These are phyloP conservation scores for Pseudomugil gertrudae DNA, from an alignment of 2,797 vertebrate species.

Conservation along the genomic window DNA sequence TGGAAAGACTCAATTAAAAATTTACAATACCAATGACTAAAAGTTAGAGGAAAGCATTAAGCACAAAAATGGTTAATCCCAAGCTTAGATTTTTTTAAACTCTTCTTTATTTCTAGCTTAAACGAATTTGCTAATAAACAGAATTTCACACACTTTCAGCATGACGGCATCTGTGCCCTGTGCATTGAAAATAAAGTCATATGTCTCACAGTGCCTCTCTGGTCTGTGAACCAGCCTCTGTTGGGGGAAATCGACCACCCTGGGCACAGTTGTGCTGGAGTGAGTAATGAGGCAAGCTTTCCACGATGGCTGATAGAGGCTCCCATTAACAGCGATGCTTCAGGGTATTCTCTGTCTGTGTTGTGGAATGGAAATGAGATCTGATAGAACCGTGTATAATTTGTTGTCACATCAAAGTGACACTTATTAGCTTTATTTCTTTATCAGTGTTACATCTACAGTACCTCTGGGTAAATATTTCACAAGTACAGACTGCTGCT, in stretches of 20 bases:
- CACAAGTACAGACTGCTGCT: slow-evolving; percentile 41
- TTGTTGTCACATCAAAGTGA: slow-evolving; percentile 84
- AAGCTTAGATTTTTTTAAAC: not conserved
- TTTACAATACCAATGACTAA: slow-evolving; percentile 11
- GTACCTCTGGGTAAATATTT: slow-evolving; percentile 78
- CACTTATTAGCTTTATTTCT: slow-evolving; percentile 84
- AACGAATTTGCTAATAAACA: slow-evolving; percentile 49
- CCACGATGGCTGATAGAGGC: slow-evolving; percentile 77
- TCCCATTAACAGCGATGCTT: slow-evolving; percentile 81
- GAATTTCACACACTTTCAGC: slow-evolving; percentile 52
- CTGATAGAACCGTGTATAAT: slow-evolving; percentile 81
- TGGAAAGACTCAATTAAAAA: slow-evolving; percentile 23
- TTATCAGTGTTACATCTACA: slow-evolving; percentile 73
- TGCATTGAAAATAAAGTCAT: slow-evolving; percentile 61
- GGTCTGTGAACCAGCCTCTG: slow-evolving; percentile 71
- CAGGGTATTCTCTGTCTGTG: slow-evolving; percentile 77
- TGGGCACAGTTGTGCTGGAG: slow-evolving; percentile 77
- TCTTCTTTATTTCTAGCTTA: slow-evolving; percentile 10
- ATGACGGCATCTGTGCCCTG: slow-evolving; percentile 59
- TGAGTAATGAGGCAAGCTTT: slow-evolving; percentile 83
- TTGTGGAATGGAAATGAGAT: slow-evolving; percentile 79
- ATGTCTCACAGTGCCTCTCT: slow-evolving; percentile 57
- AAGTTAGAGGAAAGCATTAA: slow-evolving; percentile 24
- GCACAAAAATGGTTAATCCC: slow-evolving; percentile 1
- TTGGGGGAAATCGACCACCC: slow-evolving; percentile 75